Percentiles rank a stretch among this genome's conserved stretches.
phyloP scores from a whole-genome alignment of 2,797 vertebrate species.

The Sitta carolinensis region DNA sequence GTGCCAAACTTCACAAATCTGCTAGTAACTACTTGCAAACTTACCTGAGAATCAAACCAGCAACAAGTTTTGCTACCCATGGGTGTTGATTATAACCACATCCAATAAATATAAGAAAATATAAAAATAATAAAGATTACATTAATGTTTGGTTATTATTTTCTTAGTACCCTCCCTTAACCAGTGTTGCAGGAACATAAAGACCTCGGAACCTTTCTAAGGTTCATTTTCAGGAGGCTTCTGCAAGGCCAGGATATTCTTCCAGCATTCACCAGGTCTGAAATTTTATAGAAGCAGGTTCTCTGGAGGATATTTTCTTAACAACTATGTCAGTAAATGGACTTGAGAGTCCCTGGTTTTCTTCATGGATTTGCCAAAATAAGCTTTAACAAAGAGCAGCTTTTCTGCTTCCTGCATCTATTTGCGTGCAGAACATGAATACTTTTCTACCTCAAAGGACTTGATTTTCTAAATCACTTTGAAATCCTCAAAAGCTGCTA shows the following conservation, averaged over 20 bases:
- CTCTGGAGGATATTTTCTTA: neutral
- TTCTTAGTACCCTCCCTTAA: neutral
- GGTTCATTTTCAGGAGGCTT: neutral
- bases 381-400: slow-evolving; percentile 20
- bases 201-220: neutral
- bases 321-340: neutral
- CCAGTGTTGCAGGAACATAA: neutral
- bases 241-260: neutral
- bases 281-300: neutral
- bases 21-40: slow-evolving; percentile 30
- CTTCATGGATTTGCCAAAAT: slow-evolving; percentile 15
- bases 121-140: neutral
- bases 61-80: slow-evolving; percentile 12
- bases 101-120: neutral
- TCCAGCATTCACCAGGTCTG: neutral
- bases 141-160: neutral
- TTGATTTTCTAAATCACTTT: slow-evolving; percentile 53
- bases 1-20: slow-evolving; percentile 17
- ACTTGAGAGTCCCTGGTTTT: neutral
- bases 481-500: slow-evolving; percentile 53
- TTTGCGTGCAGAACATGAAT: slow-evolving; percentile 25
- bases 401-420: slow-evolving; percentile 16
- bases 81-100: neutral
- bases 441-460: slow-evolving; percentile 27
- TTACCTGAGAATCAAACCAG: neutral